Evolutionary conservation across 2,797 vertebrate species (phyloP).

Genomic region (Harpia harpyja): DNA sequence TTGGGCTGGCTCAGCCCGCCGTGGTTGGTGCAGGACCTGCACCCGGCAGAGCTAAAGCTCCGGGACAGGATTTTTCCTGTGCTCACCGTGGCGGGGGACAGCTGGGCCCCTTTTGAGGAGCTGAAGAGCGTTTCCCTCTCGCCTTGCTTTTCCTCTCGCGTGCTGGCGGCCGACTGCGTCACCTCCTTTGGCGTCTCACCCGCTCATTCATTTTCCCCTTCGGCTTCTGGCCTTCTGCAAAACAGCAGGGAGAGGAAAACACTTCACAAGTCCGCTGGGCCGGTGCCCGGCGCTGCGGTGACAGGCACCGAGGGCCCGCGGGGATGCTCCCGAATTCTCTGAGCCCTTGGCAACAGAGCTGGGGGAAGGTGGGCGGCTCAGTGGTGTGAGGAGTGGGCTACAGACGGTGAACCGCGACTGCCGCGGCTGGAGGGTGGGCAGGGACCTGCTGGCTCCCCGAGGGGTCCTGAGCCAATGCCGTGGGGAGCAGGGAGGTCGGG

Average conservation of each 20-base stretch:
- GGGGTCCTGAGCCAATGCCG: not conserved
- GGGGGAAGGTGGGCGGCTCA: not conserved
- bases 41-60: not conserved
- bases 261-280: not conserved
- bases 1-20: not conserved
- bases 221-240: not conserved
- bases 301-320: not conserved
- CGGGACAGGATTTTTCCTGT: not conserved
- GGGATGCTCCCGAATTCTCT: not conserved
- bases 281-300: not conserved
- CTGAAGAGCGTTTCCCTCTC: not conserved
- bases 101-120: not conserved
- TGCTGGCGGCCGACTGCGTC: not conserved
- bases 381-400: not conserved
- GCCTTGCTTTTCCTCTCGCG: too few species aligned
- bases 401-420: not conserved
- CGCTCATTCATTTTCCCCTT: not conserved
- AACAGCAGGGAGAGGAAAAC: not conserved
- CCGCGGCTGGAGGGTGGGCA: not conserved
- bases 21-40: not conserved
- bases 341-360: not conserved
- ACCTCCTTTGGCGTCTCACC: not conserved
- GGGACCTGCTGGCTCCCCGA: not conserved
- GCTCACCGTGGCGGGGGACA: not conserved
- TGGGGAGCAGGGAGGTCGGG: not conserved